phyloP scores from a whole-genome alignment of 2,888 invertebrate genomes.

The Melangyna quadrimaculata region DNA sequence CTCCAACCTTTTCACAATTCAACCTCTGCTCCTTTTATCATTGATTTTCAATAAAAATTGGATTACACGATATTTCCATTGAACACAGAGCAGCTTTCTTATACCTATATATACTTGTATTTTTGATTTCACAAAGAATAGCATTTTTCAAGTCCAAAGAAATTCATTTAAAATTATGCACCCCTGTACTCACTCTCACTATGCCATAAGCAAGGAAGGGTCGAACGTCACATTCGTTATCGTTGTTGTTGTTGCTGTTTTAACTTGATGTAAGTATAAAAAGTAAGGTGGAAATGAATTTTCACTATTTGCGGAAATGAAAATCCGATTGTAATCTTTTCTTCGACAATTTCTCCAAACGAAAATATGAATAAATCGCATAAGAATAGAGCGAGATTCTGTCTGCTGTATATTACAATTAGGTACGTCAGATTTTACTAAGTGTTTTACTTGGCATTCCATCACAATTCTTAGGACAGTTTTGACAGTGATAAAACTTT shows the following conservation, averaged over 20 bases:
- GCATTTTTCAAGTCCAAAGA: conserved; percentile 36
- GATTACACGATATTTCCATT: conserved; percentile 69
- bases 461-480: conserved; percentile 52
- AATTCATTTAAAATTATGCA: conserved; percentile 68
- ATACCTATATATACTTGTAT: too few species aligned
- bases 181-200: conserved; percentile 14
- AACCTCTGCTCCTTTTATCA: conserved; percentile 31
- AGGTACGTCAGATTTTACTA: conserved; percentile 5
- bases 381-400: conserved; percentile 32
- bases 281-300: conserved; percentile 63
- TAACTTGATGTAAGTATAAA: background rate
- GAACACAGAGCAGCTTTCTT: conserved; percentile 34
- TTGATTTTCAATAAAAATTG: conserved; percentile 70
- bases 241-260: background rate
- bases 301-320: conserved; percentile 64
- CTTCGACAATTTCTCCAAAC: conserved; percentile 14
- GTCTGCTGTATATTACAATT: conserved; percentile 6
- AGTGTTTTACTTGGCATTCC: conserved; percentile 48
- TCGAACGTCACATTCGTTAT: background rate
- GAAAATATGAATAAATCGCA: conserved; percentile 48
- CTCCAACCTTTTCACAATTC: background rate
- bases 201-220: conserved; percentile 13
- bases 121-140: conserved; percentile 20
- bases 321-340: conserved; percentile 64
- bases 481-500: conserved; percentile 67